Evolutionary conservation across 1,140 invertebrate species (phyloP).

Genomic region (Nylanderia fulva): DNA sequence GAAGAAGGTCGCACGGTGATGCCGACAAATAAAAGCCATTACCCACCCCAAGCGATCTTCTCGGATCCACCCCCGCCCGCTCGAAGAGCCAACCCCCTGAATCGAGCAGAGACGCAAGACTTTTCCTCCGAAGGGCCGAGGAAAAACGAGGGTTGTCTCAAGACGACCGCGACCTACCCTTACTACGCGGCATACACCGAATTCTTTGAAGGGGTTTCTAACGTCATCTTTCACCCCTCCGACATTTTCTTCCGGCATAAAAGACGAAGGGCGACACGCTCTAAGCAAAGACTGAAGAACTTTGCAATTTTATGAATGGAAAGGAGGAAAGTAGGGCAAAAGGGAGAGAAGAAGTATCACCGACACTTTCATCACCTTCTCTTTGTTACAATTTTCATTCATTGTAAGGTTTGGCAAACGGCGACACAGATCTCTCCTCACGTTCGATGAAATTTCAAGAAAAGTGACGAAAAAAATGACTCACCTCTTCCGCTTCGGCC

Average conservation of each 20-base stretch:
- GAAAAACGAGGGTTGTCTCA: constrained; percentile 82
- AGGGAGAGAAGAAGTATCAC: not conserved
- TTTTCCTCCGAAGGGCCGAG: constrained; percentile 73
- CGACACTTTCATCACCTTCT: not conserved
- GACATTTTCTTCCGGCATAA: constrained; percentile 64
- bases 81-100: constrained; percentile 32
- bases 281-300: constrained; percentile 36
- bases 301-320: constrained; percentile 79
- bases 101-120: constrained; percentile 62
- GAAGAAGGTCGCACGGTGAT: constrained; percentile 61
- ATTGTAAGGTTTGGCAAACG: not conserved
- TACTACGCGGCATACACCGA: constrained; percentile 75
- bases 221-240: constrained; percentile 60
- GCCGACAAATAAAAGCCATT: constrained; percentile 84
- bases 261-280: constrained; percentile 60
- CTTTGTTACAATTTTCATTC: not conserved
- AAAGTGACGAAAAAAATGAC: constrained; percentile 76
- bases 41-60: constrained; percentile 77
- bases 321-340: constrained; percentile 51
- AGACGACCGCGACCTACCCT: constrained; percentile 83
- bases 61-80: constrained; percentile 59
- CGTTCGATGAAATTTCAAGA: not conserved
- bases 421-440: not conserved
- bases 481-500: constrained; percentile 98
- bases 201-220: constrained; percentile 76